Percentiles rank a stretch among this genome's conserved stretches.
Conservation (phyloP, 2,797 vertebrate genomes). For the Ptychadena robeensis region DNA sequence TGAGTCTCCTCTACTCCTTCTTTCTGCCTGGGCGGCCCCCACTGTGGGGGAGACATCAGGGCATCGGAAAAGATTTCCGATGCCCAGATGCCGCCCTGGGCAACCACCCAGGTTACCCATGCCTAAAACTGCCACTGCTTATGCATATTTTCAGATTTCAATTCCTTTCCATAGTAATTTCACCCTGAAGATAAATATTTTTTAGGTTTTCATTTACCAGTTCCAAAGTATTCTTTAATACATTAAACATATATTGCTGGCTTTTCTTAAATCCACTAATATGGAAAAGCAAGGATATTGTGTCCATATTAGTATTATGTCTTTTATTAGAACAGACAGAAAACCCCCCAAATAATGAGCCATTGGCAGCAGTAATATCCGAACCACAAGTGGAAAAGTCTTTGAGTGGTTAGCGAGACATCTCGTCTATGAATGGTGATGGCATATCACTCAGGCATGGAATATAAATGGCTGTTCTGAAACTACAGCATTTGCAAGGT, state of each 20-base stretch:
- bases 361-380: constrained; percentile 27
- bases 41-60: too few relatives aligned
- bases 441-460: constrained; percentile 19
- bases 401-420: constrained; percentile 12
- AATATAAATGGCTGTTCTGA: constrained; percentile 18
- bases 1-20: too few relatives aligned
- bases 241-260: background rate
- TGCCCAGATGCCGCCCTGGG: too few relatives aligned
- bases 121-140: too few relatives aligned
- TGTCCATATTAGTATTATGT: background rate
- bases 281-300: background rate
- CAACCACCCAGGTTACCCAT: too few relatives aligned
- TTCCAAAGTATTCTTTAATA: background rate
- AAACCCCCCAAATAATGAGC: constrained; percentile 16
- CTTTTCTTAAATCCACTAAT: background rate
- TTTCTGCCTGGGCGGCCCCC: too few relatives aligned
- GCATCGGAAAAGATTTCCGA: too few relatives aligned
- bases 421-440: constrained; percentile 25
- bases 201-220: background rate
- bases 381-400: constrained; percentile 27
- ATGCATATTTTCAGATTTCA: too few relatives aligned
- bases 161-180: too few relatives aligned
- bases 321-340: constrained; percentile 18
- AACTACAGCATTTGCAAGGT: constrained; percentile 16
- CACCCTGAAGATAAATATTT: too few relatives aligned